These are phyloP conservation scores for Silurus asotus DNA, from an alignment of 2,113 vertebrate species.

Conservation along the genomic window DNA sequence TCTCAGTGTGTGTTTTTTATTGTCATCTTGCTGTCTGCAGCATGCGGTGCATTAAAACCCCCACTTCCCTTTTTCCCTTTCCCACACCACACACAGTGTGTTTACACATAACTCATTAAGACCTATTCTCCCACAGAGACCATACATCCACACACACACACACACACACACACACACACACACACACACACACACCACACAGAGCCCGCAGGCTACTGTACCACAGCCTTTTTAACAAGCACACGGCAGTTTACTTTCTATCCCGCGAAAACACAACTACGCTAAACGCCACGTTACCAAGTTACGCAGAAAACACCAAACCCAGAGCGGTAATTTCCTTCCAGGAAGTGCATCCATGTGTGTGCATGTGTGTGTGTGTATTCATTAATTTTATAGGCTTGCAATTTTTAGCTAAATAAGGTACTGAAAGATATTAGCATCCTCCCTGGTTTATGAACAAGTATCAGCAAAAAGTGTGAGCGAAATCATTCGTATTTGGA, in stretches of 20 bases:
- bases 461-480: background rate
- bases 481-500: background rate
- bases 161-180: slow-evolving; percentile 20
- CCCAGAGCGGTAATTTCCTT: slow-evolving; percentile 14
- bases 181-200: background rate
- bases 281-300: slow-evolving; percentile 35
- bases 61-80: slow-evolving; percentile 40
- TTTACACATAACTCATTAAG: slow-evolving; percentile 50
- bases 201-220: slow-evolving; percentile 17
- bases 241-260: slow-evolving; percentile 26
- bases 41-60: slow-evolving; percentile 39
- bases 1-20: slow-evolving; percentile 39
- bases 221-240: slow-evolving; percentile 43
- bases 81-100: slow-evolving; percentile 49
- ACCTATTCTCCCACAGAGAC: slow-evolving; percentile 43
- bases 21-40: slow-evolving; percentile 38
- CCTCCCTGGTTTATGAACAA: background rate
- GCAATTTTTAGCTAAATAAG: slow-evolving; percentile 1
- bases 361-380: background rate
- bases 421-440: background rate
- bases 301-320: slow-evolving; percentile 34
- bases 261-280: slow-evolving; percentile 22
- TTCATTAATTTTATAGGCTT: slow-evolving; percentile 15
- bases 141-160: slow-evolving; percentile 18
- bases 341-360: slow-evolving; percentile 21